Evolutionary conservation across 2,113 vertebrate genomes (phyloP).

Genomic region (Ciconia boyciana): DNA sequence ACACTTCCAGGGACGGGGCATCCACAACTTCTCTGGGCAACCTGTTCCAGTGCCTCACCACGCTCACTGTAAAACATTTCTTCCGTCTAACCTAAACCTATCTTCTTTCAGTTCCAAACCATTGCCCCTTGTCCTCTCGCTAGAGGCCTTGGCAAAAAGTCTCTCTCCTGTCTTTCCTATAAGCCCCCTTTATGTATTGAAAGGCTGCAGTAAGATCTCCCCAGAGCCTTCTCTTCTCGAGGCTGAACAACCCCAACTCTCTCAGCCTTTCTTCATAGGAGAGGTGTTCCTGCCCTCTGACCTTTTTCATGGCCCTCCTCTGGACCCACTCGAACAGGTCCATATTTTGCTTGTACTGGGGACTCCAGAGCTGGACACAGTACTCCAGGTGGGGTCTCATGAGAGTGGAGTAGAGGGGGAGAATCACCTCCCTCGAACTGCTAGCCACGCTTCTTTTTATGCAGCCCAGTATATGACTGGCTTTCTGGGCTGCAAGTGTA

Average conservation of each 20-base stretch:
- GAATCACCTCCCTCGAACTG: not conserved
- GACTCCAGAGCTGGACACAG: not conserved
- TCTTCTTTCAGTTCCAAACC: not conserved
- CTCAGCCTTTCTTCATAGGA: not conserved
- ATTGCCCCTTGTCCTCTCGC: not conserved
- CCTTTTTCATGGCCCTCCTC: not conserved
- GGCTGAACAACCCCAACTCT: not conserved
- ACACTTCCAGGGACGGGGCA: not conserved
- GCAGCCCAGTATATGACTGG: accelerated
- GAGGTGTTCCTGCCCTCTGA: not conserved
- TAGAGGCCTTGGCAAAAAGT: not conserved
- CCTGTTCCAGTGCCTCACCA: not conserved
- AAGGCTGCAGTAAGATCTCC: not conserved
- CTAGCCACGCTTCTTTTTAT: accelerated
- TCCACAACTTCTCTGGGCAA: not conserved
- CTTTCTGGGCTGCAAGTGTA: accelerated
- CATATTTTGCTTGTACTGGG: not conserved
- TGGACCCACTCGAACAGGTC: accelerated
- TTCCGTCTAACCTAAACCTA: not conserved
- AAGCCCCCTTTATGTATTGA: not conserved
- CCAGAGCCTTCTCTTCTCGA: not conserved
- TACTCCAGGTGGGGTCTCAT: not conserved
- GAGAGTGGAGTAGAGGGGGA: not conserved
- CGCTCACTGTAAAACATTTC: not conserved
- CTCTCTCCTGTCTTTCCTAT: not conserved